A percentile compares a stretch with the other conserved stretches of the same genome.
Evolutionary conservation across 2,113 vertebrate genomes (phyloP).

Genomic region (Mugil cephalus): DNA sequence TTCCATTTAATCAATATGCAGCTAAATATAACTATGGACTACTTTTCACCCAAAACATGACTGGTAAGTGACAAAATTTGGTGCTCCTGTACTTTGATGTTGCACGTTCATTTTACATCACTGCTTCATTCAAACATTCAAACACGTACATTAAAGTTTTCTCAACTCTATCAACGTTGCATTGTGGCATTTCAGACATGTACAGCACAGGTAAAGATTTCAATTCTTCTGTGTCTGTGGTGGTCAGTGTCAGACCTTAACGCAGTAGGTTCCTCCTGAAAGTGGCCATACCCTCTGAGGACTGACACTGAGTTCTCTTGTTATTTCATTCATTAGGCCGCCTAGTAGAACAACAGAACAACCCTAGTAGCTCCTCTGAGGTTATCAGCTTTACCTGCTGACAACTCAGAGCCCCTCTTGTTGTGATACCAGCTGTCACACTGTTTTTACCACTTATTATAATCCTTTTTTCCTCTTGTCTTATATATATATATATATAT

Average conservation of each 20-base stretch:
- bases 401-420: neutral
- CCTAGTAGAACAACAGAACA: neutral
- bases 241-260: slow-evolving; percentile 4
- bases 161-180: neutral
- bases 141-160: neutral
- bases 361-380: slow-evolving; percentile 1
- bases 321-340: slow-evolving; percentile 18
- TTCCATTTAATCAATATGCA: too few relatives aligned
- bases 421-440: neutral
- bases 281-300: slow-evolving; percentile 18
- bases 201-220: slow-evolving; percentile 8
- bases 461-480: too few relatives aligned
- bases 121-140: neutral
- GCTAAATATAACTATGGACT: too few relatives aligned
- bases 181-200: slow-evolving; percentile 9
- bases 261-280: neutral
- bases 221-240: neutral
- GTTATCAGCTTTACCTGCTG: slow-evolving; percentile 6
- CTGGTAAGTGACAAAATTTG: too few relatives aligned
- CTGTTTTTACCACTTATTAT: too few relatives aligned
- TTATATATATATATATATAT: too few relatives aligned
- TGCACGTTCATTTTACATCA: neutral
- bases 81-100: too few relatives aligned
- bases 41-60: too few relatives aligned
- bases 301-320: slow-evolving; percentile 10